Base-by-base conservation (phyloP, 2,888 invertebrate genomes). In the Platyscelio sp. region DNA sequence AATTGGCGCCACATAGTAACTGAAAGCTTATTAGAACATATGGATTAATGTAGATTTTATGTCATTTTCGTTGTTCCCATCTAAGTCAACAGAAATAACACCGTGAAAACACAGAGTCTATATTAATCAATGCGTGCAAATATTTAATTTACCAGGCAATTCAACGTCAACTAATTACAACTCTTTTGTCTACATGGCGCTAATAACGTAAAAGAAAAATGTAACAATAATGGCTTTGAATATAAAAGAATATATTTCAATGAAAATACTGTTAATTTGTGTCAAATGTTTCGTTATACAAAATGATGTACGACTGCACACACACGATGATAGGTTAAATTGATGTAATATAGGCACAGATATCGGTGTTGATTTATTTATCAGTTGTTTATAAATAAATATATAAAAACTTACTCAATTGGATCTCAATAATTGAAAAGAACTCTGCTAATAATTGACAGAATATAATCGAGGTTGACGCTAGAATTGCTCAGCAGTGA, bases 401-500 rank as follows among this genome's bases (percentile, higher is more conserved):
- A n/a, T n/a, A n/a, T n/a, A n/a, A n/a, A n/a, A n/a, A n/a, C n/a
- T n/a, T n/a, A n/a, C n/a, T n/a, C n/a, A 26, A 43, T 27, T 65
- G 65, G 65, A 49, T 49, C 46, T 49, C 29, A 26, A 38, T 24
- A 68, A 67, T 68, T 63, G 70, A 63, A 71, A 43, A 54, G n/a
- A n/a, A n/a, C n/a, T n/a, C 22, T 54, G 61, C 22, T 51, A 38
- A 86, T 82, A 70, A 65, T 40, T 22, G 49, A 86, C 81, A 77
- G 71, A 86, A 81, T 88, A 88, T n/a, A n/a, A 87, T 87, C 86
- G 87, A 86, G 72, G 88, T 88, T 87, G 88, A 84, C 80, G 87
- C 76, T 71, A 60, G 51, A 83, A 61, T 76, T 85, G 80, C 81
- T 78, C 82, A 85, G 33, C 79, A 67, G 76, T 83, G 72, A 76